Evolutionary conservation across 1,140 invertebrate genomes (phyloP), one percentile per base, ranked within the genome.

Genomic region (Homarus americanus): DNA sequence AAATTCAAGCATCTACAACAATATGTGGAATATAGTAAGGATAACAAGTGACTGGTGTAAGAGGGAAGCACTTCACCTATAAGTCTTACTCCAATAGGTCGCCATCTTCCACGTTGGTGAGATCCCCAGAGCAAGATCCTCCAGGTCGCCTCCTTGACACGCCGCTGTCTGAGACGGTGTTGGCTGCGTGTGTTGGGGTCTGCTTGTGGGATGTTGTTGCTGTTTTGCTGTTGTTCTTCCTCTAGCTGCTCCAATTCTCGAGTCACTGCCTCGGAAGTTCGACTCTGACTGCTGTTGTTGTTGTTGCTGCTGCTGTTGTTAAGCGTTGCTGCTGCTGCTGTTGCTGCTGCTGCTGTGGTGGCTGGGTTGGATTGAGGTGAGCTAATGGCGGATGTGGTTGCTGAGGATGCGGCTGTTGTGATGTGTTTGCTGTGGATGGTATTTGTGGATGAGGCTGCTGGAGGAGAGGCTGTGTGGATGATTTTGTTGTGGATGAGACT

Each of bases 161-260:
- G 41, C 20, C 12, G 85, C 7, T 63, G 84, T 15, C 17, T 78
- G 86, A 20, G 73, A 28, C 5, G 73, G 49, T 5, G 73, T 28
- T 15, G 82, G 41, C 66, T 84, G 86, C 20, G 73, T 17, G 53
- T 36, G 75, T 53, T 40, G 78, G 28, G 20, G n/a, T 34, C 2
- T 44, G 88, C 1, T 82, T 69, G 1, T 69, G n/a, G n/a, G 86
- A n/a, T 90, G 88, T 9, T 90, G 88, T 5, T 90, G 88, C 49
- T 90, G n/a, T n/a, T n/a, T n/a, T n/a, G 88, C 36, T 90, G 88
- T n/a, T 90, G 88, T 83, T 90, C 88, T 40, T 90, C 88, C 53
- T 90, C 88, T 2, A 90, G 73, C 72, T 90, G 88, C 41, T 90
- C 88, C 36, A 90, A 17, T 84, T 90, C 88, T 73, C 88, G 40